Conservation (phyloP, 2,888 invertebrate genomes). For the Iphiclides podalirius region DNA sequence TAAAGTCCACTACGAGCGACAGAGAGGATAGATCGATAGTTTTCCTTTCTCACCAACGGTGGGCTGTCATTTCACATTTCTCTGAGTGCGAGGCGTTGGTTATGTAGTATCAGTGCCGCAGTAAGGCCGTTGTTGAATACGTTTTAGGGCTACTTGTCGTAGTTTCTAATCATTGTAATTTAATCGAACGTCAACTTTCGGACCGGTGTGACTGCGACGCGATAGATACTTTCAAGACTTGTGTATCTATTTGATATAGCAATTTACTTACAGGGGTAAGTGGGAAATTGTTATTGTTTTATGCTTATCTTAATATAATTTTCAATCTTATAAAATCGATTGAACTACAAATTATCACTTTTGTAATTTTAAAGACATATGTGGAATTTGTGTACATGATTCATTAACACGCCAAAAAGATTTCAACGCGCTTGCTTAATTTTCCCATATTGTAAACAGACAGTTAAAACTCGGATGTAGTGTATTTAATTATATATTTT, state of each 20-base stretch:
- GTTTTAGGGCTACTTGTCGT: slow-evolving; percentile 54
- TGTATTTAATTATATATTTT: too few species aligned
- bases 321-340: too few species aligned
- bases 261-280: slow-evolving; percentile 44
- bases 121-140: slow-evolving; percentile 61
- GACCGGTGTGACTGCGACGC: slow-evolving; percentile 41
- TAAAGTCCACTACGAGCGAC: slow-evolving; percentile 41
- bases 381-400: too few species aligned
- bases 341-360: too few species aligned
- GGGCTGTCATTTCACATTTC: slow-evolving; percentile 72
- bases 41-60: slow-evolving; percentile 68
- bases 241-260: slow-evolving; percentile 32
- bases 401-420: too few species aligned
- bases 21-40: slow-evolving; percentile 52
- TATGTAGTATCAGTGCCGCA: slow-evolving; percentile 65
- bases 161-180: slow-evolving; percentile 53
- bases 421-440: slow-evolving; percentile 58
- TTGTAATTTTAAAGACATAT: too few species aligned
- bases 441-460: too few species aligned
- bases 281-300: slow-evolving; percentile 18
- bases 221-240: slow-evolving; percentile 30
- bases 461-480: too few species aligned
- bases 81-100: slow-evolving; percentile 51
- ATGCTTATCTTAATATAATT: too few species aligned
- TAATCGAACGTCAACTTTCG: slow-evolving; percentile 49